Base-by-base conservation (phyloP, 2,113 vertebrate species). In the Uria aalge region DNA sequence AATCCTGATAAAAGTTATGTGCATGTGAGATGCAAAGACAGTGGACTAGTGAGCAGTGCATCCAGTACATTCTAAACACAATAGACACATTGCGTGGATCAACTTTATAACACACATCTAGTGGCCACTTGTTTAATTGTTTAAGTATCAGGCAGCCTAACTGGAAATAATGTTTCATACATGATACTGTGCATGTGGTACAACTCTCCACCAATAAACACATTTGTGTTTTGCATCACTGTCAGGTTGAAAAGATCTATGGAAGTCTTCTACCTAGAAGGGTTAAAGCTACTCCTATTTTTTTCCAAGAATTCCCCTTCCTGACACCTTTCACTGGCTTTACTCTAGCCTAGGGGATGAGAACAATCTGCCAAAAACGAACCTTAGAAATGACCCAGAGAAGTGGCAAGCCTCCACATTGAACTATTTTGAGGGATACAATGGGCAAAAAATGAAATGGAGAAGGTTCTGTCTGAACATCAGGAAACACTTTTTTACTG, bases 51-150 rank as follows among this genome's bases (percentile, higher is more conserved):
- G 16, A 82, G 7, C 34, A 62, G 13, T 36, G 13, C 8, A 27
- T 59, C 11, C 20, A 16, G 12, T n/a, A 47, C 9, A 12, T 38
- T 76, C 26, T 50, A 55, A 66, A 68, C 11, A 59, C 8, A 41
- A 15, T 5, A 83, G 48, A 55, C 5, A 14, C 11, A 5, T 66
- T 79, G 13, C 0, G 0, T 5, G 69, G 14, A 60, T 40, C 10
- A 69, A 34, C 13, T 56, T 48, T 34, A 41, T 22, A 88, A 2
- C 12, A 62, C 20, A 10, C 9, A n/a, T 18, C 9, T 36, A 50
- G 20, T 38, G 34, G 12, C 15, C 20, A 20, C 3, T 52, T 55
- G 4, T 36, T 63, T 47, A 36, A 41, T 29, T 41, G 22, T 23
- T 55, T 34, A 60, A 5, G 12, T 43, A n/a, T 53, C 55, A 36